Evolutionary conservation across 2,797 vertebrate species (phyloP), one percentile per base, ranked within the genome.

Genomic region (Phaenicophaeus curvirostris): DNA sequence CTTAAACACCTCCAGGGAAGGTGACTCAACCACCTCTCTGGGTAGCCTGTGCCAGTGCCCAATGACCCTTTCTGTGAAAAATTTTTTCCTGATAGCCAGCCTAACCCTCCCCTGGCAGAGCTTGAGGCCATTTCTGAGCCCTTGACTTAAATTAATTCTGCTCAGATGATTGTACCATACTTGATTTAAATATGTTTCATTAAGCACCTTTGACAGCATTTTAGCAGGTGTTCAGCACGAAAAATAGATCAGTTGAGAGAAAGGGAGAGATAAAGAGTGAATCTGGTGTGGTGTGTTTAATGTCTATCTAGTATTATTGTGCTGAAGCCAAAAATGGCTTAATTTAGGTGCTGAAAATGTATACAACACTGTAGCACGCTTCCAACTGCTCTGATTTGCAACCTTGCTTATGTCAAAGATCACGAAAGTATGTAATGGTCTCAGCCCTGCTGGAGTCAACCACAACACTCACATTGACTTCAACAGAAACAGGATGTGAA

Each of bases 121-220:
- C n/a, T n/a, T n/a, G n/a, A n/a, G n/a, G n/a, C n/a, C n/a, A n/a
- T n/a, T n/a, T 90, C 87, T 6, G 78, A 74, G 89, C 74, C 86
- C 94, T 95, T 73, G 72, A 89, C 69, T 94, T 71, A 61, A 86
- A 96, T 96, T 94, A 95, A 81, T 96, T 96, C 94, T 95, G 92
- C 87, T 94, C 82, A 94, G 90, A 67, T 90, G 80, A 91, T 74
- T 94, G 89, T 90, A 93, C 95, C 80, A 48, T 78, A 88, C 80
- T 93, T 8, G 66, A 44, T 85, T 94, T 92, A 89, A 95, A 88
- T 88, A 78, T 92, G 81, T 95, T 72, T 83, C 90, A 92, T 95
- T 93, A 95, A 84, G 91, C 89, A 93, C 93, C 91, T 95, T 50
- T 94, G 94, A 91, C 89, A 85, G 96, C 92, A 82, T 92, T 96